Percentiles rank a stretch among this genome's conserved stretches.
phyloP scores from a whole-genome alignment of 2,888 invertebrate genomes.

The Spilarctia lutea region DNA sequence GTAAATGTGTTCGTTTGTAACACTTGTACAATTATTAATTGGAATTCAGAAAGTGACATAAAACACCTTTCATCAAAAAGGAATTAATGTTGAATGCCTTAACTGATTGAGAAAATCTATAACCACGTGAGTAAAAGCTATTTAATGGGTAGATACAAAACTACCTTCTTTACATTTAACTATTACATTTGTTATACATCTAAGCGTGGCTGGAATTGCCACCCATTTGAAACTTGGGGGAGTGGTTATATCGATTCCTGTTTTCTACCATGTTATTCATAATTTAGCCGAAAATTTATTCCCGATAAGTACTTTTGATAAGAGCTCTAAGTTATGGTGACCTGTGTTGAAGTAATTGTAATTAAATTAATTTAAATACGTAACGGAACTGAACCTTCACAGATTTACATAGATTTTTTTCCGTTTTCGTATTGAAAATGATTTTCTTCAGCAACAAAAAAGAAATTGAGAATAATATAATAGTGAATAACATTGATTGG shows the following conservation, averaged over 20 bases:
- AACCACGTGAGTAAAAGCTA: no score
- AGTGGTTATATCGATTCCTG: background rate
- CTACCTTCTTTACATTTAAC: background rate
- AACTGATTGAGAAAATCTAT: no score
- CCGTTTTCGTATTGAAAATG: background rate
- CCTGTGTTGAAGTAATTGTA: background rate
- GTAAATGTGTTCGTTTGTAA: no score
- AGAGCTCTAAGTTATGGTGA: background rate
- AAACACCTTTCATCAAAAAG: background rate
- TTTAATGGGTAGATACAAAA: background rate
- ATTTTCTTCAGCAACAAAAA: background rate
- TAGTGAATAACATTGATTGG: background rate
- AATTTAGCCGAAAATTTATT: constrained; percentile 3
- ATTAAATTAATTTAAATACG: background rate
- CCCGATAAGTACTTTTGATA: background rate
- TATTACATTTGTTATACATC: background rate
- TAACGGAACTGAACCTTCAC: background rate
- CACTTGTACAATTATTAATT: no score
- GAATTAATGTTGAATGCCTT: background rate
- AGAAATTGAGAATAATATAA: background rate
- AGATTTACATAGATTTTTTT: background rate
- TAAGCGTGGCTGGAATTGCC: background rate
- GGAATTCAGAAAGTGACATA: background rate
- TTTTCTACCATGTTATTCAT: background rate
- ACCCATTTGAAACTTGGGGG: background rate